Conservation (phyloP, 2,113 vertebrate genomes). For the Leptosomus discolor region DNA sequence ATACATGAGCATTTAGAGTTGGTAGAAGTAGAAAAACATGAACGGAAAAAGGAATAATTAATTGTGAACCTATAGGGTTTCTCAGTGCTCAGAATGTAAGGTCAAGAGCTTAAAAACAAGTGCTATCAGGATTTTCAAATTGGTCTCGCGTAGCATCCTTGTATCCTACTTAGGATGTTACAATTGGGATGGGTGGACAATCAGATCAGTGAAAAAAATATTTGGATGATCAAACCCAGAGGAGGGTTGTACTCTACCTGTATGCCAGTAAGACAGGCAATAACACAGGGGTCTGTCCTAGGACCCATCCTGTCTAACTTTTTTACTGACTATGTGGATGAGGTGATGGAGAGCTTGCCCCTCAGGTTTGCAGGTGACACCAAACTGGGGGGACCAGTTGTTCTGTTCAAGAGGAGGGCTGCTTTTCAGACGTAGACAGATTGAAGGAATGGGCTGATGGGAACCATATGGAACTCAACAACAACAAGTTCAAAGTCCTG, state of each 20-base stretch:
- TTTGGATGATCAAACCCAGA: not conserved
- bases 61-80: not conserved
- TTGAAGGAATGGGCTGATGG: not conserved
- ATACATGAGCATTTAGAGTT: not conserved
- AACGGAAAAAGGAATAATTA: not conserved
- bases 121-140: not conserved
- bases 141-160: fast-evolving
- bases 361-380: not conserved
- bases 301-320: no score
- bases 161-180: not conserved
- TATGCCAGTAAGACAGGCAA: not conserved
- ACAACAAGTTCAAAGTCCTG: not conserved
- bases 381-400: not conserved
- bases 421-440: not conserved
- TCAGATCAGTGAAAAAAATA: not conserved
- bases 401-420: not conserved
- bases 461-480: fast-evolving
- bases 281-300: not conserved
- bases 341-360: not conserved
- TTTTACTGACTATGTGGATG: fast-evolving
- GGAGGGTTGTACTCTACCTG: not conserved
- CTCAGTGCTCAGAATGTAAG: not conserved
- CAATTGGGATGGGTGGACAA: not conserved
- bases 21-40: not conserved
- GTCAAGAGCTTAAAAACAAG: not conserved